These are phyloP conservation scores for Diaprepes abbreviatus DNA, from an alignment of 2,888 invertebrate genomes.

Conservation along the genomic window DNA sequence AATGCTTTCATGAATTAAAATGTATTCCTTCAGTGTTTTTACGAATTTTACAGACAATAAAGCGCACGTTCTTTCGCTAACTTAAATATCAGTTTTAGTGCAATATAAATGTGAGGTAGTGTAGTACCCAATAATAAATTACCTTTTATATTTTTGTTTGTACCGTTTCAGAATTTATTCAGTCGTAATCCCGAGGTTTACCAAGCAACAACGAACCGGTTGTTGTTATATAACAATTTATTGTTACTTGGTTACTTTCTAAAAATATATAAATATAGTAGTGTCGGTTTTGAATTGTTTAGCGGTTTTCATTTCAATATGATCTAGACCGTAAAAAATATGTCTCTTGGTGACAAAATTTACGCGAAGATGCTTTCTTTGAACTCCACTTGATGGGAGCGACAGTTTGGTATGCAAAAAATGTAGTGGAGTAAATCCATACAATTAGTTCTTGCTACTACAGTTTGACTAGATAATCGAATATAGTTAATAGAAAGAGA, in stretches of 20 bases:
- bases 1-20: too few species aligned
- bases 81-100: too few species aligned
- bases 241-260: constrained; percentile 15
- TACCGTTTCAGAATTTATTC: constrained; percentile 12
- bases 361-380: neutral
- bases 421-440: neutral
- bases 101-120: too few species aligned
- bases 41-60: too few species aligned
- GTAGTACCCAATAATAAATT: neutral
- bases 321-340: neutral
- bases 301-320: neutral
- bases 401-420: neutral
- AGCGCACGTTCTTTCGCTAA: too few species aligned
- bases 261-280: constrained; percentile 10
- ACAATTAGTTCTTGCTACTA: too few species aligned
- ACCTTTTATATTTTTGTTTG: constrained; percentile 2
- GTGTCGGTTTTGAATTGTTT: neutral
- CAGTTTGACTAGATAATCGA: too few species aligned
- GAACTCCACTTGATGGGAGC: neutral
- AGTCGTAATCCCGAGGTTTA: neutral
- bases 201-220: constrained; percentile 25
- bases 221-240: constrained; percentile 10
- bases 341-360: neutral
- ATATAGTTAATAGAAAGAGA: too few species aligned
- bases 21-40: too few species aligned